These are phyloP conservation scores for Drosophila paucipuncta DNA, from an alignment of 2,888 invertebrate genomes.

Conservation along the genomic window DNA sequence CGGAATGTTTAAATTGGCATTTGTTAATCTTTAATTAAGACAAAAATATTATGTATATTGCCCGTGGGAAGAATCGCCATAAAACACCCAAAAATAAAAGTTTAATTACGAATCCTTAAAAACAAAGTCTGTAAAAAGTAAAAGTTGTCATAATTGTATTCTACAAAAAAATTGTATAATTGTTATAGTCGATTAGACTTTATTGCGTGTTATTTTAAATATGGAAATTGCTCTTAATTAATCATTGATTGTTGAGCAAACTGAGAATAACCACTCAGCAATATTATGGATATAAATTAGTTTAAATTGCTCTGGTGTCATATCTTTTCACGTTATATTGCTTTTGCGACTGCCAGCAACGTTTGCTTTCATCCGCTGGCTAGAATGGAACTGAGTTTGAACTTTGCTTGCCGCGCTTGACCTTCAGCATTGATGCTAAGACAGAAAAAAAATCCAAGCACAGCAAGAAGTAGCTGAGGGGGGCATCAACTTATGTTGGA, in stretches of 20 bases:
- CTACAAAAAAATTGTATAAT: neutral
- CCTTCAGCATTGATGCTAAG: constrained; percentile 55
- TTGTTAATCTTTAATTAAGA: constrained; percentile 28
- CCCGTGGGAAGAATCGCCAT: constrained; percentile 41
- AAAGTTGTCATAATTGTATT: constrained; percentile 2
- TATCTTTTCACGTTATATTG: constrained; percentile 20
- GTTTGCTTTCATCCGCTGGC: constrained; percentile 69
- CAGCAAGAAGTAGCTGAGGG: constrained; percentile 5
- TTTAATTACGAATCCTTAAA: constrained; percentile 5
- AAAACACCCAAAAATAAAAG: neutral
- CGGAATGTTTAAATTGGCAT: neutral
- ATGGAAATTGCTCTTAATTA: constrained; percentile 32
- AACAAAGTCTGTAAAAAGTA: neutral
- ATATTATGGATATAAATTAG: constrained; percentile 48
- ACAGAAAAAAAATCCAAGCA: constrained; percentile 20
- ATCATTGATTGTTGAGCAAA: constrained; percentile 46
- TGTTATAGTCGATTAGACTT: neutral
- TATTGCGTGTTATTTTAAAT: constrained; percentile 1
- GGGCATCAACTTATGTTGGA: constrained; percentile 19
- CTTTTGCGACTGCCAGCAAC: constrained; percentile 23
- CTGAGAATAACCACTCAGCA: constrained; percentile 41
- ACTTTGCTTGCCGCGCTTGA: constrained; percentile 70
- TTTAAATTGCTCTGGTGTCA: constrained; percentile 55
- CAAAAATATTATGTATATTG: constrained; percentile 25
- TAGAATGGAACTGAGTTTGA: constrained; percentile 54